phyloP scores from a whole-genome alignment of 2,888 invertebrate species.

The Apodemia zela region DNA sequence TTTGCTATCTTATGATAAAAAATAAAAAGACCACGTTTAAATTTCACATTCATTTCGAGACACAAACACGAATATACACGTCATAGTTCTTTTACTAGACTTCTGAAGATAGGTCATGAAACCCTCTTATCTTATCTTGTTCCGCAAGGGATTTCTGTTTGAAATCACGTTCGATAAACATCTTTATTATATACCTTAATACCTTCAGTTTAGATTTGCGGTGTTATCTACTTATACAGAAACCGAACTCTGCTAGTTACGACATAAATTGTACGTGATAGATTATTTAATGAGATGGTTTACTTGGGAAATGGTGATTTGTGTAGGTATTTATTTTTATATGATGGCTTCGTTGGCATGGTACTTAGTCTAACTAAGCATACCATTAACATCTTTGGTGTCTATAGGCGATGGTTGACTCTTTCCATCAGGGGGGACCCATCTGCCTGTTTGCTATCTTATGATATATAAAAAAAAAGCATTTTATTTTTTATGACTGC shows the following conservation, averaged over 20 bases:
- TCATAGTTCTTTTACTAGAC: background rate
- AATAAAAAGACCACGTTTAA: background rate
- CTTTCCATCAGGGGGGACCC: too few relatives aligned
- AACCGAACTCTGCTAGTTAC: background rate
- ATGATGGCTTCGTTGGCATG: too few relatives aligned
- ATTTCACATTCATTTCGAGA: background rate
- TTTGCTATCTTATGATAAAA: too few relatives aligned
- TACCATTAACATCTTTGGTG: too few relatives aligned
- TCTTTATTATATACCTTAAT: conserved; percentile 29
- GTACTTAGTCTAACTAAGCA: too few relatives aligned
- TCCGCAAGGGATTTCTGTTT: conserved; percentile 33
- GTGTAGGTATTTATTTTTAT: too few relatives aligned
- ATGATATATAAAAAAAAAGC: too few relatives aligned
- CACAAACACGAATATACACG: background rate
- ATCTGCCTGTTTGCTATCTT: too few relatives aligned
- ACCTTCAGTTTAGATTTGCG: conserved; percentile 21
- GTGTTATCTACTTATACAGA: background rate
- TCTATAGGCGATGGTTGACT: too few relatives aligned
- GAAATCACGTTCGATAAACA: conserved; percentile 42
- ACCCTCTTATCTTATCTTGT: conserved; percentile 7
- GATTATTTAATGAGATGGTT: background rate
- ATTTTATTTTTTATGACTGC: too few relatives aligned
- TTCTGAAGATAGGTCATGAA: conserved; percentile 11
- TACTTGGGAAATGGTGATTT: too few relatives aligned
- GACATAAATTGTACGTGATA: background rate